A percentile compares a stretch with the other conserved stretches of the same genome.
phyloP scores from a whole-genome alignment of 2,113 vertebrate species.

The Erpornis zantholeuca region DNA sequence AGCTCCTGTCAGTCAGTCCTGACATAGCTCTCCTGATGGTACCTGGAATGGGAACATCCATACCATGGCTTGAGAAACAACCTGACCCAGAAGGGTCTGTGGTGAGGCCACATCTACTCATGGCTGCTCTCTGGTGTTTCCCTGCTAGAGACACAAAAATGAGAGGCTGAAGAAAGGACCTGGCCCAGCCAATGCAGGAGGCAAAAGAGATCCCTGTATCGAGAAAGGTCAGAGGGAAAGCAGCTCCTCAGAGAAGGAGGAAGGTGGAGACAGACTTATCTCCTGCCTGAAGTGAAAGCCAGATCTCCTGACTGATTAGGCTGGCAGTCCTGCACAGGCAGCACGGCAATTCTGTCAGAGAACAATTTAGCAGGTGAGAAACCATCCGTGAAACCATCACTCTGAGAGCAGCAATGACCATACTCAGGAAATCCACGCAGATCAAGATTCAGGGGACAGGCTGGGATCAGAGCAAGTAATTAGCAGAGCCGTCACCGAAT shows the following conservation, averaged over 20 bases:
- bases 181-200: not conserved
- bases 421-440: rapidly evolving
- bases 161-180: not conserved
- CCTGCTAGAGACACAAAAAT: not conserved
- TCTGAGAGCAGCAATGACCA: not conserved
- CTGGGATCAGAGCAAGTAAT: rapidly evolving
- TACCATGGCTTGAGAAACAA: not conserved
- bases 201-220: not conserved
- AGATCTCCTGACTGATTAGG: not conserved
- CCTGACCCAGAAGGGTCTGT: not conserved
- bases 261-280: not conserved
- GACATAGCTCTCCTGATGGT: not conserved
- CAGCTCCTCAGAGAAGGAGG: not conserved
- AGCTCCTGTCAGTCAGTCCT: not conserved
- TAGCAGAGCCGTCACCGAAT: not conserved
- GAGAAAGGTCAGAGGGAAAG: not conserved
- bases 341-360: not conserved
- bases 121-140: not conserved
- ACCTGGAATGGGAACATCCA: not conserved
- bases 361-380: not conserved
- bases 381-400: not conserved
- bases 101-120: rapidly evolving
- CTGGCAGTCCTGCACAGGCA: not conserved
- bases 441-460: not conserved
- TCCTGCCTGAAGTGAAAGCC: not conserved